phyloP scores from a whole-genome alignment of 2,888 invertebrate genomes.

The Cheilosia impressa region DNA sequence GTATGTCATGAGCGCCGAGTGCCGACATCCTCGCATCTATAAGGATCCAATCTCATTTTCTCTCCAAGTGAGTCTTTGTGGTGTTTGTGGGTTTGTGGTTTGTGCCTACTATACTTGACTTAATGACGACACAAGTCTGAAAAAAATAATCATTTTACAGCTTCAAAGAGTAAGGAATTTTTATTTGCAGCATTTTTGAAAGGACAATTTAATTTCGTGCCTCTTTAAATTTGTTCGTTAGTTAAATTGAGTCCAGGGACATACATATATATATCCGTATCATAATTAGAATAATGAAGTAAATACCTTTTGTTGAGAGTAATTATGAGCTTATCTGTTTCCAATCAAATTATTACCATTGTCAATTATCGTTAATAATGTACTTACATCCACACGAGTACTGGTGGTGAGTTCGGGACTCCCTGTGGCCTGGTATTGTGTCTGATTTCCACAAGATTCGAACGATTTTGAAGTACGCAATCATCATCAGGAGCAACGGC shows the following conservation, averaged over 20 bases:
- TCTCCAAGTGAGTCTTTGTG: not conserved
- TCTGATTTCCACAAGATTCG: conserved; percentile 92
- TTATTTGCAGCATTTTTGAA: not conserved
- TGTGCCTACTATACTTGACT: not conserved
- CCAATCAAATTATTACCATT: not conserved
- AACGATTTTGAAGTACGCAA: conserved; percentile 93
- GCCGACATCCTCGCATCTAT: not conserved
- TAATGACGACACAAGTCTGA: not conserved
- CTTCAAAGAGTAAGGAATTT: not conserved
- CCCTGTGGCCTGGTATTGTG: conserved; percentile 89
- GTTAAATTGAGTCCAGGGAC: no score
- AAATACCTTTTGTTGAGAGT: no score
- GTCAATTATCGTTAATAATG: not conserved
- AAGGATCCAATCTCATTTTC: conserved; percentile 30
- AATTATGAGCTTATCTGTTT: not conserved
- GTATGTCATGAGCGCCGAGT: not conserved
- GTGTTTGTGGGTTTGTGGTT: not conserved
- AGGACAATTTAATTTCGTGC: conserved; percentile 10
- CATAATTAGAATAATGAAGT: no score
- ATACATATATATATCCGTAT: no score
- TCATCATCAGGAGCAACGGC: conserved; percentile 92
- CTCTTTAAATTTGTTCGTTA: no score
- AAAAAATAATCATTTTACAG: not conserved
- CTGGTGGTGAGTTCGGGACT: conserved; percentile 83
- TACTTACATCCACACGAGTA: conserved; percentile 77